Conservation (phyloP, 2,797 vertebrate species). For the Macrochelys suwanniensis region DNA sequence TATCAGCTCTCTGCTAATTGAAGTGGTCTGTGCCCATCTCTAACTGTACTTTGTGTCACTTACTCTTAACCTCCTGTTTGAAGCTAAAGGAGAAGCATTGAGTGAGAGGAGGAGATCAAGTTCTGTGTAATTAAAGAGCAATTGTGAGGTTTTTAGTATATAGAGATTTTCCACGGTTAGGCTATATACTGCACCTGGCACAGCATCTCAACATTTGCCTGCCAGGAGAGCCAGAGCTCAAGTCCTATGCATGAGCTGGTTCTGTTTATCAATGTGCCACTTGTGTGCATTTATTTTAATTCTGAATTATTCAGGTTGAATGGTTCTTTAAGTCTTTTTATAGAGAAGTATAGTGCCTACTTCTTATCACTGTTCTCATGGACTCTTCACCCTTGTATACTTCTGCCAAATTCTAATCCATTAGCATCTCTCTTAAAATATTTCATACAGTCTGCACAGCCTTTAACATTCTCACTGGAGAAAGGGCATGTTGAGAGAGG, state of each 20-base stretch:
- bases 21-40: not conserved
- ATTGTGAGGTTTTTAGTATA: not conserved
- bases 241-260: conserved; percentile 2
- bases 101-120: not conserved
- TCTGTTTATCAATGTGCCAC: conserved; percentile 20
- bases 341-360: not conserved
- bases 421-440: not conserved
- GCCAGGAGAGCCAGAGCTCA: not conserved
- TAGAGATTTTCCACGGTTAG: not conserved
- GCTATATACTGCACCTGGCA: not conserved
- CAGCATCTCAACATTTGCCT: not conserved
- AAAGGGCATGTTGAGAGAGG: no score
- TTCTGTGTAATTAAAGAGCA: not conserved
- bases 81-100: not conserved
- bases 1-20: not conserved
- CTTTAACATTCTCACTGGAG: not conserved
- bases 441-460: not conserved
- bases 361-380: not conserved
- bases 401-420: not conserved
- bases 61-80: not conserved
- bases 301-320: not conserved
- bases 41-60: not conserved
- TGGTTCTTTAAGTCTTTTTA: not conserved
- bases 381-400: not conserved
- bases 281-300: not conserved